These are phyloP conservation scores for Agapetus fuscipes DNA, from an alignment of 2,888 invertebrate genomes.

Conservation along the genomic window DNA sequence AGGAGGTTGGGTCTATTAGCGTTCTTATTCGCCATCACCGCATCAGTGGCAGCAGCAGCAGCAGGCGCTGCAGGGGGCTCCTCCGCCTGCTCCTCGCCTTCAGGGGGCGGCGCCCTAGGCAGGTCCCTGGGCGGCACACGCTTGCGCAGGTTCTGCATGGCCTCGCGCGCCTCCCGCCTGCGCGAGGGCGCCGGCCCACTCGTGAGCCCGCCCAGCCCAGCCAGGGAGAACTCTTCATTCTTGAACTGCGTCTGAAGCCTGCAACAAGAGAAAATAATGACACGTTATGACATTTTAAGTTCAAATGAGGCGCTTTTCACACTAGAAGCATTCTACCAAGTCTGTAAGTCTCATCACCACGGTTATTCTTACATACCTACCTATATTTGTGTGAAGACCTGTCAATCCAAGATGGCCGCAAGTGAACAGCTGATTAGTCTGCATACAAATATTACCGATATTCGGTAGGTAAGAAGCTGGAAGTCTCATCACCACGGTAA, in stretches of 20 bases:
- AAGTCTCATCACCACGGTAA: too few species aligned
- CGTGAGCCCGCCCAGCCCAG: conserved; percentile 22
- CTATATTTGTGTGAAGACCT: too few species aligned
- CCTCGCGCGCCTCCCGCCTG: conserved; percentile 57
- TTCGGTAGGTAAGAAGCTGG: too few species aligned
- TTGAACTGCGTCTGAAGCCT: conserved; percentile 20
- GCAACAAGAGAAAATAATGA: background rate
- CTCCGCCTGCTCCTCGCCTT: background rate
- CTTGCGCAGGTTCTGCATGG: conserved; percentile 59
- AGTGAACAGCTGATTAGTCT: too few species aligned
- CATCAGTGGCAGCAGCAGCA: background rate
- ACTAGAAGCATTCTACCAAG: too few species aligned
- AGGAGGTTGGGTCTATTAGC: conserved; percentile 28
- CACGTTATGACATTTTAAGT: background rate
- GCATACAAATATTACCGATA: too few species aligned
- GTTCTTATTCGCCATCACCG: background rate
- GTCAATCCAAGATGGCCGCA: too few species aligned
- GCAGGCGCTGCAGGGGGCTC: background rate
- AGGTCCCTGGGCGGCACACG: conserved; percentile 51
- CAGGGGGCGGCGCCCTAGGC: conserved; percentile 24
- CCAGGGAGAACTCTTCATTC: conserved; percentile 30
- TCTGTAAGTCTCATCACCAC: too few species aligned
- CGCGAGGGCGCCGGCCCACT: conserved; percentile 53
- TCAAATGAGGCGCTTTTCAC: too few species aligned
- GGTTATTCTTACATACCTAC: too few species aligned